These are phyloP conservation scores for Nymphalis io DNA, from an alignment of 1,140 invertebrate species.

Conservation along the genomic window DNA sequence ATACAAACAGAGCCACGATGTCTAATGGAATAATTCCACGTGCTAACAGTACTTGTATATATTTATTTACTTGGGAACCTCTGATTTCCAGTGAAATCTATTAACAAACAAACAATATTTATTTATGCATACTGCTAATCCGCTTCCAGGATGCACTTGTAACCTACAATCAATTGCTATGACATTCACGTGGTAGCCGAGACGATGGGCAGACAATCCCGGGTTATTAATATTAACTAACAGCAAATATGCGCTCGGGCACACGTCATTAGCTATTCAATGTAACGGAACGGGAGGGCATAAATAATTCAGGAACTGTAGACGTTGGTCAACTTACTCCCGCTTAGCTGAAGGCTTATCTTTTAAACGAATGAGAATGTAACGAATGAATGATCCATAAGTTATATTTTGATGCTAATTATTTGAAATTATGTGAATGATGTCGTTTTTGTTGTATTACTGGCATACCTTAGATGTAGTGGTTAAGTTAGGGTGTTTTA, in stretches of 20 bases:
- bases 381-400: constrained; percentile 24
- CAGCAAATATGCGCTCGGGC: constrained; percentile 61
- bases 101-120: constrained; percentile 28
- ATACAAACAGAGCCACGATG: constrained; percentile 3
- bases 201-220: constrained; percentile 58
- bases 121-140: constrained; percentile 20
- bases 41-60: constrained; percentile 9
- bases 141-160: constrained; percentile 35
- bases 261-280: constrained; percentile 73
- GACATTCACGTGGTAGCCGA: constrained; percentile 37
- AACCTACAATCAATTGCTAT: constrained; percentile 34
- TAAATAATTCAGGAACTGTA: constrained; percentile 72
- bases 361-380: constrained; percentile 23
- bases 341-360: constrained; percentile 32
- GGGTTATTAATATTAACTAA: constrained; percentile 71
- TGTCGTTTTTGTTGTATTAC: background rate
- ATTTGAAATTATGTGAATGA: background rate
- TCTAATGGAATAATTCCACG: constrained; percentile 6
- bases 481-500: too few relatives aligned
- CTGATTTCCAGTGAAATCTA: constrained; percentile 17
- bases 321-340: constrained; percentile 43
- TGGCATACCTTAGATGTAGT: too few relatives aligned
- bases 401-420: background rate
- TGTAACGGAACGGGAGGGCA: constrained; percentile 68
- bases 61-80: constrained; percentile 15